Percentiles rank a stretch among this genome's conserved stretches.
Evolutionary conservation across 2,888 invertebrate genomes (phyloP).

Genomic region (Cerastoderma edule): DNA sequence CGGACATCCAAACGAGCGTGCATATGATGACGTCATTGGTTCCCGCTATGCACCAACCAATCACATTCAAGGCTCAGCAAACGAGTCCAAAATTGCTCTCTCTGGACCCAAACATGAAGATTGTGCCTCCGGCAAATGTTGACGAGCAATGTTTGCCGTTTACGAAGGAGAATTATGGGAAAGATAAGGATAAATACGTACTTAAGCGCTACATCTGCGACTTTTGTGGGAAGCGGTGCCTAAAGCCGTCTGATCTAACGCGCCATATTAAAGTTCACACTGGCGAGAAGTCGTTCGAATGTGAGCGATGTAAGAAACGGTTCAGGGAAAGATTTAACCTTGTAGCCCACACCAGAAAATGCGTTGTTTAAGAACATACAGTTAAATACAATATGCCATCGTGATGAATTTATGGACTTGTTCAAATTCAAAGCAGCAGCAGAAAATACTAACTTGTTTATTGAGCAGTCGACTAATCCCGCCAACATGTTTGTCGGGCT

Average conservation of each 20-base stretch:
- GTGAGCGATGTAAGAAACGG: constrained; percentile 39
- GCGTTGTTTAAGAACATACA: constrained; percentile 4
- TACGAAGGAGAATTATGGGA: constrained; percentile 56
- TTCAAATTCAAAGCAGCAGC: neutral
- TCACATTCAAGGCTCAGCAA: neutral
- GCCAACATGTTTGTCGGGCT: neutral
- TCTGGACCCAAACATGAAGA: constrained; percentile 36
- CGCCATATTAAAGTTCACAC: constrained; percentile 51
- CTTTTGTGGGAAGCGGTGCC: constrained; percentile 49
- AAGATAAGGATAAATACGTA: constrained; percentile 55
- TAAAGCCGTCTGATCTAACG: constrained; percentile 50
- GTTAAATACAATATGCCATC: neutral
- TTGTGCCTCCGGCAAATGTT: constrained; percentile 42
- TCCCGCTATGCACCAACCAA: constrained; percentile 19
- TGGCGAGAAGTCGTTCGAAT: constrained; percentile 47
- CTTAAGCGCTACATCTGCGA: constrained; percentile 51
- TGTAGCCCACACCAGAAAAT: constrained; percentile 35
- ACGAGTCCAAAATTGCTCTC: constrained; percentile 8
- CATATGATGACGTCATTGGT: neutral
- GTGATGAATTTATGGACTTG: neutral
- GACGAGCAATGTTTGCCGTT: constrained; percentile 50
- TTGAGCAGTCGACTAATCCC: neutral
- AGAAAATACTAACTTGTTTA: neutral
- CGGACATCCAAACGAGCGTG: neutral
- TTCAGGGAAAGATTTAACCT: constrained; percentile 50